phyloP scores from a whole-genome alignment of 2,888 invertebrate species.

The Acanthosoma haemorrhoidale region DNA sequence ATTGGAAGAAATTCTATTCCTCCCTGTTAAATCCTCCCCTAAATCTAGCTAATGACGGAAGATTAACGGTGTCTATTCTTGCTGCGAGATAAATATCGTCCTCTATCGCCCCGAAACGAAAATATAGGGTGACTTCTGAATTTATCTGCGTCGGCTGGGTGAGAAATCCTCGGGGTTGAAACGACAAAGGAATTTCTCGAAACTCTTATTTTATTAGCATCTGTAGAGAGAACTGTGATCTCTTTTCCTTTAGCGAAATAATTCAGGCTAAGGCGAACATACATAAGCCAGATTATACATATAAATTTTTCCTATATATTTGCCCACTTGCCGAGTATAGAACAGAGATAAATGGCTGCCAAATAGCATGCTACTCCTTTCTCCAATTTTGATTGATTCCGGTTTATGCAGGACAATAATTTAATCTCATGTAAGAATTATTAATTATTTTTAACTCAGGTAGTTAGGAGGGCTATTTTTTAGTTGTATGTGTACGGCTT shows the following conservation, averaged over 20 bases:
- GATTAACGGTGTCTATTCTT: constrained; percentile 13
- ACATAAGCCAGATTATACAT: not conserved
- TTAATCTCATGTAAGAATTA: too few relatives aligned
- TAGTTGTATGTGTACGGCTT: too few relatives aligned
- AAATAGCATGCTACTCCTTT: too few relatives aligned
- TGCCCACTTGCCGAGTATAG: too few relatives aligned
- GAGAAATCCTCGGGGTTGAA: not conserved
- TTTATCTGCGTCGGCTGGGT: not conserved
- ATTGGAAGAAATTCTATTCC: constrained; percentile 8
- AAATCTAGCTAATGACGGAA: constrained; percentile 5
- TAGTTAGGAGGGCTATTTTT: too few relatives aligned
- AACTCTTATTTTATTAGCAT: not conserved
- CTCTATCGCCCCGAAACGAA: constrained; percentile 3
- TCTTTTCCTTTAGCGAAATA: not conserved
- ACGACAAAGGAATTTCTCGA: not conserved
- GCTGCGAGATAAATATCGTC: not conserved
- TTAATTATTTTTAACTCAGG: too few relatives aligned
- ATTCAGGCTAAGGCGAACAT: not conserved
- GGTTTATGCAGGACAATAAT: too few relatives aligned
- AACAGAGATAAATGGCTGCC: too few relatives aligned
- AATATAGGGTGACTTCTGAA: not conserved
- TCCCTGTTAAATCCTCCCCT: not conserved
- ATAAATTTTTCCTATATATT: too few relatives aligned
- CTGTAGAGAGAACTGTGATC: not conserved
- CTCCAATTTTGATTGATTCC: too few relatives aligned